Conservation (phyloP, 1,140 invertebrate genomes). For the Scaptomyza pallida region DNA sequence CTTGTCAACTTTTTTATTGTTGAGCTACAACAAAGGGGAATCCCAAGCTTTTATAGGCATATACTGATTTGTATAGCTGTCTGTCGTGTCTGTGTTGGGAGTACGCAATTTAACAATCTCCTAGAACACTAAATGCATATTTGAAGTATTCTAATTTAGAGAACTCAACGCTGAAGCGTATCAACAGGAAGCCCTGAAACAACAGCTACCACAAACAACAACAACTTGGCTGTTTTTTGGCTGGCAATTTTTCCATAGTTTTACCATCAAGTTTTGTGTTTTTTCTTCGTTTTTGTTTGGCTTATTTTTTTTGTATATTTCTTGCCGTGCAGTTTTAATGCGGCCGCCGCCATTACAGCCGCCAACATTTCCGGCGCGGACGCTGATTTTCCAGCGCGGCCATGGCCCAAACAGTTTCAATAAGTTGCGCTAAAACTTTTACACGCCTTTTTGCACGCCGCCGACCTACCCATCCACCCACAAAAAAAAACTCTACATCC, state of each 20-base stretch:
- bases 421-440: constrained; percentile 78
- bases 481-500: not conserved
- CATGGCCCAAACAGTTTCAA: constrained; percentile 79
- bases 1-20: too few relatives aligned
- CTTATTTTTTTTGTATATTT: constrained; percentile 29
- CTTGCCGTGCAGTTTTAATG: constrained; percentile 46
- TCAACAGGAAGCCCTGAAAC: constrained; percentile 7
- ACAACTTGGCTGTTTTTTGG: constrained; percentile 1
- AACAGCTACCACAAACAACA: not conserved
- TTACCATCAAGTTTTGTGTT: constrained; percentile 10
- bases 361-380: constrained; percentile 69
- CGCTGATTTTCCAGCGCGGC: constrained; percentile 73
- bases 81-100: not conserved
- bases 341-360: constrained; percentile 35
- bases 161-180: constrained; percentile 4
- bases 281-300: constrained; percentile 1
- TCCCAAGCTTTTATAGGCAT: too few relatives aligned
- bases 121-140: constrained; percentile 16
- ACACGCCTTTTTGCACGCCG: constrained; percentile 62
- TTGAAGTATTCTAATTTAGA: constrained; percentile 19
- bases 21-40: too few relatives aligned
- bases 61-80: not conserved
- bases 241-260: constrained; percentile 17
- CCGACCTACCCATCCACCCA: too few relatives aligned
- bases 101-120: not conserved